Conservation (phyloP, 2,888 invertebrate genomes). For the Camponotus fellah region DNA sequence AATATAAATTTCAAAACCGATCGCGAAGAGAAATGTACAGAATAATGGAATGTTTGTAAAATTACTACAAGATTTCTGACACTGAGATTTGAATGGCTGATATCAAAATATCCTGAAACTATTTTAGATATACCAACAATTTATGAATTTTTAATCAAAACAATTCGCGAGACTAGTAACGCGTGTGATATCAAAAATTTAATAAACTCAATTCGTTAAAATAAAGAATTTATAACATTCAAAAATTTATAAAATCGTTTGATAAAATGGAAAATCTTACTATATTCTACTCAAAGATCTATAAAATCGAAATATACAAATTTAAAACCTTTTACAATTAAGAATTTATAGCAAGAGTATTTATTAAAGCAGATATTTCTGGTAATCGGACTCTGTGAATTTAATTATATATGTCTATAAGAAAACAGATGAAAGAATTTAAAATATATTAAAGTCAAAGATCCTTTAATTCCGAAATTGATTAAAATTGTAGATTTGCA, state of each 20-base stretch:
- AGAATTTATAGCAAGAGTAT: neutral
- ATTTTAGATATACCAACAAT: neutral
- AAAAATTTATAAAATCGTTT: neutral
- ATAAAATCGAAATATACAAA: neutral
- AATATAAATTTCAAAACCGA: constrained; percentile 26
- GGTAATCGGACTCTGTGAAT: neutral
- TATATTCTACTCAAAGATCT: neutral
- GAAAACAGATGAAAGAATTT: neutral
- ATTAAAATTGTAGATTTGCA: neutral
- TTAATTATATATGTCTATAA: neutral
- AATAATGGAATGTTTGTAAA: neutral
- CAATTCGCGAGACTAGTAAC: neutral
- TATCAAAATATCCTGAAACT: neutral
- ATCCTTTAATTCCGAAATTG: neutral
- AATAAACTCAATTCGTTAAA: neutral
- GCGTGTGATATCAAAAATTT: neutral
- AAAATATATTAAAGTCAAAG: neutral
- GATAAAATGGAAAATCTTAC: neutral
- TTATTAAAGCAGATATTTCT: neutral
- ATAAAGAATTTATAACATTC: neutral
- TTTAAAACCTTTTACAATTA: constrained; percentile 8
- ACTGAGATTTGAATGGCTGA: neutral
- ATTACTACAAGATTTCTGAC: neutral
- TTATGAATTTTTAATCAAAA: neutral
- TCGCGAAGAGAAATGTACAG: constrained; percentile 10